Evolutionary conservation across 1,140 invertebrate genomes (phyloP), one percentile per base, ranked within the genome.

Genomic region (Helicoverpa armigera): DNA sequence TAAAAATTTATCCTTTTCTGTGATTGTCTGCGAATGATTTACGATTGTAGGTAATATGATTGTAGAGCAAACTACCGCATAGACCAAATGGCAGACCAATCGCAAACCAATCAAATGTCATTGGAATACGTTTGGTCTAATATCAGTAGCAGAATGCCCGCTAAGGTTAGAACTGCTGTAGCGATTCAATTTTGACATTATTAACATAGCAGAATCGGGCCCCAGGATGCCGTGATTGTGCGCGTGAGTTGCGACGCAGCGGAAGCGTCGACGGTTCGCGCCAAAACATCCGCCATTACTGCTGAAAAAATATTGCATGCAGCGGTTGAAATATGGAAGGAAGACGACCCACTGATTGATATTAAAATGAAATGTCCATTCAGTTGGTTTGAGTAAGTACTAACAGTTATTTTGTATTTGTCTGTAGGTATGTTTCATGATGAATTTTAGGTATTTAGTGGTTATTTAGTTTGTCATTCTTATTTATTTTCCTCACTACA

Each of bases 211-310:
- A 23, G 23, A 23, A 23, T 23, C 23, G 23, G 23, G 23, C 23
- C 61, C 73, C 74, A 80, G 86, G 87, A 88, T 61, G 85, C 80
- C 69, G 51, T 82, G 83, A 88, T 88, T 85, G 82, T 85, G 81
- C 81, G 83, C 84, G 70, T 61, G 82, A 81, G 35, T 80, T 79
- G 80, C 74, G 72, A 31, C 70, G 74, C 82, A 61, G 23, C 88
- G 89, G 86, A 89, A 88, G 81, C 84, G 79, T 61, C 50, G 43
- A 78, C 85, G 81, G 86, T 88, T 89, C 65, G 85, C 84, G 83
- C 83, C 82, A 85, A 82, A 87, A 83, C 86, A 85, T 86, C 88
- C 82, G 87, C 82, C 84, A 84, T 88, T 83, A 81, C 58, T 65
- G 67, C 29, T 79, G 75, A 82, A 87, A 86, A 87, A 88, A 86